Percentiles rank a stretch among this genome's conserved stretches.
phyloP scores from a whole-genome alignment of 1,140 invertebrate genomes.

The Lepidurus arcticus region DNA sequence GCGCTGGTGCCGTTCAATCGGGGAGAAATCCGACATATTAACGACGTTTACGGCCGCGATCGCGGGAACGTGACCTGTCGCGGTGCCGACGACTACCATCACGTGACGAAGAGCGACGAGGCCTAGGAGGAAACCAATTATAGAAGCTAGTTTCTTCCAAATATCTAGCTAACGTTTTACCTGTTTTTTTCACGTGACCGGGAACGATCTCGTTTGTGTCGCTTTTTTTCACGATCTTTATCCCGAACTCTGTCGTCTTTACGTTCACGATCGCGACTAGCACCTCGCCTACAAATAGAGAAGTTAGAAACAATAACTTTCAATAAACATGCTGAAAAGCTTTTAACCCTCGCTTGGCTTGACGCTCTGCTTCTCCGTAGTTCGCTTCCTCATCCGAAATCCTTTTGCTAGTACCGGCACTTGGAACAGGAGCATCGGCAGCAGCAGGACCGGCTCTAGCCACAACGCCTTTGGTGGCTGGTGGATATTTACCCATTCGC shows the following conservation, averaged over 20 bases:
- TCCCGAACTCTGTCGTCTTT: constrained; percentile 40
- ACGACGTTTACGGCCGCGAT: constrained; percentile 7
- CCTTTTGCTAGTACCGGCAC: constrained; percentile 24
- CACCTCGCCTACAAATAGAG: constrained; percentile 25
- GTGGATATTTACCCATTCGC: neutral
- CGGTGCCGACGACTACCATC: neutral
- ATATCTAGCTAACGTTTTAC: neutral
- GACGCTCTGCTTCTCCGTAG: constrained; percentile 29
- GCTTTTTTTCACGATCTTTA: constrained; percentile 38
- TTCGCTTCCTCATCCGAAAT: constrained; percentile 30
- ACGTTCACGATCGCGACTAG: constrained; percentile 34
- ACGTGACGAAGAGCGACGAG: neutral
- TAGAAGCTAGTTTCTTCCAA: neutral
- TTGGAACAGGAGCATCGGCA: neutral
- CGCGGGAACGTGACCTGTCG: neutral
- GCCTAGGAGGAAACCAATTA: neutral
- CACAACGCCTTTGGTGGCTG: neutral
- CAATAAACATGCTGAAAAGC: constrained; percentile 24
- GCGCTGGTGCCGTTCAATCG: neutral
- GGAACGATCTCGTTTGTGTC: constrained; percentile 4
- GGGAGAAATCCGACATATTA: neutral
- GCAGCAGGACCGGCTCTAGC: constrained; percentile 1
- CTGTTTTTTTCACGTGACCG: neutral
- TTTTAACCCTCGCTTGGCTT: constrained; percentile 3
- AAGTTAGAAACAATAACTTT: constrained; percentile 23